Percentiles rank a stretch among this genome's conserved stretches.
These are phyloP conservation scores for Psittacara wagleri DNA, from an alignment of 2,113 vertebrate genomes.

Conservation along the genomic window DNA sequence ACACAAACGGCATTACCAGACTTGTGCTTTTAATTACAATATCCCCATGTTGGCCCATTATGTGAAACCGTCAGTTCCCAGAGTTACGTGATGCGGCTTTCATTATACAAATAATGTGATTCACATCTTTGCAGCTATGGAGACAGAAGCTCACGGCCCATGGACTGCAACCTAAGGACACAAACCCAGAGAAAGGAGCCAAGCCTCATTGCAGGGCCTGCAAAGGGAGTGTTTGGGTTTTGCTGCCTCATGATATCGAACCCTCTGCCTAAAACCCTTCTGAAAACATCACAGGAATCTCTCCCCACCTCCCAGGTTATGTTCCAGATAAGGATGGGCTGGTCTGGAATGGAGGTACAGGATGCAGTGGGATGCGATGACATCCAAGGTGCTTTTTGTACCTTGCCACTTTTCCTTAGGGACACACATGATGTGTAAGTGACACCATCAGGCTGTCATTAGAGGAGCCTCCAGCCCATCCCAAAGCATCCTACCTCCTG, in stretches of 20 bases:
- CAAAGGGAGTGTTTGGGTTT: not conserved
- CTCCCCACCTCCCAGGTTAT: not conserved
- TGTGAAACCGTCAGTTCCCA: not conserved
- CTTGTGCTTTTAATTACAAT: not conserved
- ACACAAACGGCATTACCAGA: not conserved
- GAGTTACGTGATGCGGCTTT: not conserved
- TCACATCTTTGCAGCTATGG: not conserved
- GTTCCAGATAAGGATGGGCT: not conserved
- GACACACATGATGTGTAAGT: rapidly evolving
- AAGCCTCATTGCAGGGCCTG: not conserved
- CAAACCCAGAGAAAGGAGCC: not conserved
- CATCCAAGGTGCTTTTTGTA: not conserved
- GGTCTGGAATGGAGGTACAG: not conserved
- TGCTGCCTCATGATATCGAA: not conserved
- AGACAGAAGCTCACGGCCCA: not conserved
- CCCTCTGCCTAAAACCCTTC: not conserved
- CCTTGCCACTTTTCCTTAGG: not conserved
- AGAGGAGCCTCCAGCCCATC: not conserved
- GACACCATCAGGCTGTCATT: not conserved
- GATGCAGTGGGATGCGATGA: not conserved
- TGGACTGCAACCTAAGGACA: not conserved
- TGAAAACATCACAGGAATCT: not conserved
- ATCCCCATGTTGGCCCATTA: rapidly evolving
- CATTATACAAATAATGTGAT: too few species aligned
- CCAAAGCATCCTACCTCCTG: not conserved